Conservation (phyloP, 2,888 invertebrate genomes). For the Calliphora vomitoria region DNA sequence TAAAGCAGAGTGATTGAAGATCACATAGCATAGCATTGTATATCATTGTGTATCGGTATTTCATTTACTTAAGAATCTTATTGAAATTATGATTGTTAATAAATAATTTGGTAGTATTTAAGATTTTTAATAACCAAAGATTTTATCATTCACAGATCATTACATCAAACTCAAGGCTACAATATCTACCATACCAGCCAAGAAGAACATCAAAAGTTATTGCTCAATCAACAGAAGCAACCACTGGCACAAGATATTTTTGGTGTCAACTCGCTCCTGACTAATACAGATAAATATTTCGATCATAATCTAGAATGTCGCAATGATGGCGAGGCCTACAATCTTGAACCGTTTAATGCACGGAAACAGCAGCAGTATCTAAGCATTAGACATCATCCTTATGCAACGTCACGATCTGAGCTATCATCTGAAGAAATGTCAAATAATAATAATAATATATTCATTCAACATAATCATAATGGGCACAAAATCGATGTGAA, state of each 20-base stretch:
- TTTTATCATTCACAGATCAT: slow-evolving; percentile 20
- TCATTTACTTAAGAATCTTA: too few relatives aligned
- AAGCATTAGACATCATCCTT: slow-evolving; percentile 5
- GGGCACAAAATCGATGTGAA: slow-evolving; percentile 49
- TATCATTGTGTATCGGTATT: too few relatives aligned
- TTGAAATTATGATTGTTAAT: too few relatives aligned
- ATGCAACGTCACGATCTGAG: slow-evolving; percentile 17
- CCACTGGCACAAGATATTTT: slow-evolving; percentile 37
- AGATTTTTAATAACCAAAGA: too few relatives aligned
- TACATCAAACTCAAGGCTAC: slow-evolving; percentile 49
- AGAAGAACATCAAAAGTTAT: slow-evolving; percentile 49
- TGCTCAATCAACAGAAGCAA: slow-evolving; percentile 38
- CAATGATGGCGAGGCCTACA: slow-evolving; percentile 26
- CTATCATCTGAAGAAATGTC: slow-evolving; percentile 29
- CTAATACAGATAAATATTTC: slow-evolving; percentile 60
- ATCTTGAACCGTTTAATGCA: slow-evolving; percentile 17
- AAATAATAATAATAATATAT: slow-evolving; percentile 31
- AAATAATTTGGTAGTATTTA: too few relatives aligned
- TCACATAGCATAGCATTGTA: too few relatives aligned
- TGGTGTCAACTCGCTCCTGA: slow-evolving; percentile 36
- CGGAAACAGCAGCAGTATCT: slow-evolving; percentile 23
- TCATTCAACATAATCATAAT: slow-evolving; percentile 40
- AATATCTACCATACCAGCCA: slow-evolving; percentile 43
- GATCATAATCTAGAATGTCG: slow-evolving; percentile 38
- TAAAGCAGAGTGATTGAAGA: too few relatives aligned